These are phyloP conservation scores for Ceramica pisi DNA, from an alignment of 2,888 invertebrate genomes.

Conservation along the genomic window DNA sequence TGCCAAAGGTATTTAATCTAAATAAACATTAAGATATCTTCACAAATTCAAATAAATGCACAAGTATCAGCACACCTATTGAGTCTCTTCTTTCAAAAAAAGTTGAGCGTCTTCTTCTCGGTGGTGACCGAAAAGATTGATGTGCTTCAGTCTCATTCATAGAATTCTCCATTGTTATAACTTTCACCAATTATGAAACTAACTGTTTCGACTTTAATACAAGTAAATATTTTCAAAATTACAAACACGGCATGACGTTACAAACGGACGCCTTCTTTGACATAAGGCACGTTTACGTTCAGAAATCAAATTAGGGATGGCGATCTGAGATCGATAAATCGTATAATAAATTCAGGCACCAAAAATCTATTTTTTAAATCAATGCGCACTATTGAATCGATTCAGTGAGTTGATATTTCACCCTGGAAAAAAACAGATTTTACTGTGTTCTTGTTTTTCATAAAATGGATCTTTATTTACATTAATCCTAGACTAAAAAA, in stretches of 20 bases:
- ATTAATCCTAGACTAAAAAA: too few species aligned
- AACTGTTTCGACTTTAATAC: slow-evolving; percentile 30
- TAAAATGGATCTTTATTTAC: too few species aligned
- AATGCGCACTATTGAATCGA: too few species aligned
- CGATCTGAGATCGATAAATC: too few species aligned
- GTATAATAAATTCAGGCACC: too few species aligned
- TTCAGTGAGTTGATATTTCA: too few species aligned
- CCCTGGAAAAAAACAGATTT: too few species aligned
- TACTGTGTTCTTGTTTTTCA: too few species aligned
- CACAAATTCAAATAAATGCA: slow-evolving; percentile 40
- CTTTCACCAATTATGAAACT: slow-evolving; percentile 27
- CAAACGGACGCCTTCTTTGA: slow-evolving; percentile 71
- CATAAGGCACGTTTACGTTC: slow-evolving; percentile 37
- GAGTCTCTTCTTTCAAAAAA: slow-evolving; percentile 87
- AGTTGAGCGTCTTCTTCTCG: slow-evolving; percentile 84
- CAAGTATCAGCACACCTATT: slow-evolving; percentile 72
- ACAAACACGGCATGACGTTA: slow-evolving; percentile 69
- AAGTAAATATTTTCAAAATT: slow-evolving; percentile 69
- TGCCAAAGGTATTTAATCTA: background rate
- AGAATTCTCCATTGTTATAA: slow-evolving; percentile 79
- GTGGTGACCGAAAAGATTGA: slow-evolving; percentile 82
- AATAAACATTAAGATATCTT: background rate
- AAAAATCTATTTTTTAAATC: too few species aligned
- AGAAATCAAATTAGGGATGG: too few species aligned
- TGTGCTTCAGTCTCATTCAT: slow-evolving; percentile 75